phyloP scores from a whole-genome alignment of 1,140 invertebrate species.

The Bombus superbus region DNA sequence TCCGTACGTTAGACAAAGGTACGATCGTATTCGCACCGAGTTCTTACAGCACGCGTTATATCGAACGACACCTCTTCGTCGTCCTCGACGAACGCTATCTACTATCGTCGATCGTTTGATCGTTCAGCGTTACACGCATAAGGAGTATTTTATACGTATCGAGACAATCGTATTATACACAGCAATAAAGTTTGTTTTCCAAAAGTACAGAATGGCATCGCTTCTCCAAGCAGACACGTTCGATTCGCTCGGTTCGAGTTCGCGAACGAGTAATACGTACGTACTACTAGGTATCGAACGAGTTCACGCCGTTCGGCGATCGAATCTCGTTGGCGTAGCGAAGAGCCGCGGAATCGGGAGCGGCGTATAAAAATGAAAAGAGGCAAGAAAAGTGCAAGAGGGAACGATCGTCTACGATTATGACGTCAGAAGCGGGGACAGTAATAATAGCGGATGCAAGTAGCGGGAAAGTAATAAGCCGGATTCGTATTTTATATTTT shows the following conservation, averaged over 20 bases:
- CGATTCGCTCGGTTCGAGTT: too few species aligned
- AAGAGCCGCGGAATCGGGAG: background rate
- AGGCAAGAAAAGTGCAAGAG: background rate
- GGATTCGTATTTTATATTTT: conserved; percentile 56
- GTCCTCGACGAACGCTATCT: background rate
- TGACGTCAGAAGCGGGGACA: conserved; percentile 34
- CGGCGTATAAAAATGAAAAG: background rate
- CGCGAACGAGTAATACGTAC: background rate
- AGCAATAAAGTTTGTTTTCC: conserved; percentile 25
- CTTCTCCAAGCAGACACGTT: background rate
- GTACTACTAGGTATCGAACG: background rate
- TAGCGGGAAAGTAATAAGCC: conserved; percentile 52
- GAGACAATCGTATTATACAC: background rate
- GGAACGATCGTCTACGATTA: conserved; percentile 25
- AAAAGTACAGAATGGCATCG: background rate
- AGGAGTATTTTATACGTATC: conserved; percentile 3
- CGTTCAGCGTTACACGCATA: background rate
- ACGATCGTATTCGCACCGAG: background rate
- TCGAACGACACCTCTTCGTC: background rate
- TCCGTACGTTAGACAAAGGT: too few species aligned
- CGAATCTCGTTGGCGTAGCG: background rate
- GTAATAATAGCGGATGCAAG: conserved; percentile 30
- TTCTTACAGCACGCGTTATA: background rate
- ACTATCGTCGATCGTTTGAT: background rate
- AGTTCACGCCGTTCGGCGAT: background rate